Evolutionary conservation across 2,888 invertebrate genomes (phyloP).

Genomic region (Hofmannophila pseudospretella): DNA sequence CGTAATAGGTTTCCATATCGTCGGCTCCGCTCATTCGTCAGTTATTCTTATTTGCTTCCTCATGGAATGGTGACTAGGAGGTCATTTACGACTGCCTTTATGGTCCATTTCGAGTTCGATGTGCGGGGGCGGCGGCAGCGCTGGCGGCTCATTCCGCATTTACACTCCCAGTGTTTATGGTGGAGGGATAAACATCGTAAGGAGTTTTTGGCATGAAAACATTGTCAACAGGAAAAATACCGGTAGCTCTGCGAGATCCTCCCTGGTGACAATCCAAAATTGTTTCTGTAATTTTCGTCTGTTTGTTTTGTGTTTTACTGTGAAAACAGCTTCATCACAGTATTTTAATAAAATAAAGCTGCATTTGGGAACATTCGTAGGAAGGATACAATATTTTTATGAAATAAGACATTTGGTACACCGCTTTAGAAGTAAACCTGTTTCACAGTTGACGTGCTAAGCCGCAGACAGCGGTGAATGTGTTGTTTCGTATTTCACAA

Average conservation of each 20-base stretch:
- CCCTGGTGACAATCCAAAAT: neutral
- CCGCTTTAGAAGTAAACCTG: no score
- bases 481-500: no score
- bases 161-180: constrained; percentile 5
- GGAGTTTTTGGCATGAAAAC: constrained; percentile 4
- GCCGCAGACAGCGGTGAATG: no score
- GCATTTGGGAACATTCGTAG: no score
- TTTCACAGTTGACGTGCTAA: no score
- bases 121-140: constrained; percentile 21
- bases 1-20: neutral
- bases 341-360: no score
- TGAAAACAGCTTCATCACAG: no score
- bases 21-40: neutral
- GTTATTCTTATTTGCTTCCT: constrained; percentile 35
- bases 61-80: constrained; percentile 26
- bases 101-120: constrained; percentile 38
- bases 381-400: no score
- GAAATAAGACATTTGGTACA: no score
- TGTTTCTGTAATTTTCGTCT: neutral
- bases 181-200: constrained; percentile 1
- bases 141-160: constrained; percentile 2
- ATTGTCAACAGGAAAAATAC: constrained; percentile 8
- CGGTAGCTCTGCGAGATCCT: neutral
- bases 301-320: neutral
- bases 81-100: constrained; percentile 53